Evolutionary conservation across 2,888 invertebrate genomes (phyloP), one percentile per base, ranked within the genome.

Genomic region (Argynnis bischoffii): DNA sequence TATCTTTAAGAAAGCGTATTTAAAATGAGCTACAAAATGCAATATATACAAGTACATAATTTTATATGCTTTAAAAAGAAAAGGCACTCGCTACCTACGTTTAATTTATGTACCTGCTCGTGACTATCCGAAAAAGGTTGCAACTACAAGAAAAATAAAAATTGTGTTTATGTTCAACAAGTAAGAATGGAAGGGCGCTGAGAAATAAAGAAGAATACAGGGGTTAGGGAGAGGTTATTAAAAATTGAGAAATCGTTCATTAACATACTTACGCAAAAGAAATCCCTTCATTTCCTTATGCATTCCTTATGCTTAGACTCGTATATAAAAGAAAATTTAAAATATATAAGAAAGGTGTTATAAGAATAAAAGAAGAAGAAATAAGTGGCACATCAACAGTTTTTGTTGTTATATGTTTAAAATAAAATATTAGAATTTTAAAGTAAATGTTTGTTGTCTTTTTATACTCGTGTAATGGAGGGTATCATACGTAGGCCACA

Each of bases 111-210:
- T 92, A 92, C 92, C 92, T 92, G 92, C 83, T 92, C 88, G 83
- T 92, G 90, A 89, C 92, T 92, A 90, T 92, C 92, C 92, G 92
- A 92, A 84, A 88, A 92, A 84, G 92, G 92, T 89, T 90, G 90
- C 88, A 92, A 90, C 92, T 92, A 92, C 91, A 92, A 89, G 87
- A 85, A 82, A 88, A 89, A 87, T 77, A 85, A 83, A 86, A 77
- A 81, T 72, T 63, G 78, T 81, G 77, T 84, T 84, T 84, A 84
- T 81, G 82, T 74, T 77, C 72, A 73, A 76, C 72, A 75, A 76
- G 74, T 74, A 72, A 65, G 73, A 72, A 76, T 69, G 66, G 67
- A 71, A 72, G 70, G 68, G 66, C 65, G 69, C 69, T 55, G 46
- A 64, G 64, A 63, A 46, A 68, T 64, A 63, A 65, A 64, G 63